Evolutionary conservation across 1,140 invertebrate genomes (phyloP), one percentile per base, ranked within the genome.

Genomic region (Euura lappo): DNA sequence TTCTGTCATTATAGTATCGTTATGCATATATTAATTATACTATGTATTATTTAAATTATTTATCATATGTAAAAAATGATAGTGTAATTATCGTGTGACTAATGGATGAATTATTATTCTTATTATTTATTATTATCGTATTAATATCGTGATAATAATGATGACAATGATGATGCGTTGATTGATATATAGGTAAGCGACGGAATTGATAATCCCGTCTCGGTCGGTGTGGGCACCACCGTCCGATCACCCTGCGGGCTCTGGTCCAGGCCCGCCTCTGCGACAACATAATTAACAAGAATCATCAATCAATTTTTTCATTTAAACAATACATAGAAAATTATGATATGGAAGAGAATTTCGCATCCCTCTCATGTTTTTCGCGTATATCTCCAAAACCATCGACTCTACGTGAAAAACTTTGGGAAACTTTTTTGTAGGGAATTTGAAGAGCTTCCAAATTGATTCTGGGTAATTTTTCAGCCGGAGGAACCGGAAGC

Each of bases 201-300:
- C 51, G 51, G 3, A 11, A 60, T 60, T 60, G 51, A 60, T 8
- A 60, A 28, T 60, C 51, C 51, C 51, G 51, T 60, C 45, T 42
- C 45, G 44, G 80, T 81, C 84, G 85, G 84, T 85, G 83, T 84
- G 86, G 86, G 87, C 87, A 89, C 87, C 85, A 87, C 88, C 86
- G 84, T 84, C 84, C 79, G 78, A 78, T 85, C 84, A 89, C 89
- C 88, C 88, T 89, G 88, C 88, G 85, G 87, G 86, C 88, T 88
- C 85, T 87, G 88, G 84, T 87, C 88, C 87, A 87, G 88, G 84
- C 81, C 88, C 85, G 86, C 88, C 87, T 89, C 88, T 89, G 79
- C 45, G 78, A 80, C 78, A 74, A 70, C 28, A 28, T 28, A 28
- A 28, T 28, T 28, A 0, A 28, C 28, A 77, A 72, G 72, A 68